phyloP scores from a whole-genome alignment of 2,797 vertebrate genomes.

The Phaenicophaeus curvirostris region DNA sequence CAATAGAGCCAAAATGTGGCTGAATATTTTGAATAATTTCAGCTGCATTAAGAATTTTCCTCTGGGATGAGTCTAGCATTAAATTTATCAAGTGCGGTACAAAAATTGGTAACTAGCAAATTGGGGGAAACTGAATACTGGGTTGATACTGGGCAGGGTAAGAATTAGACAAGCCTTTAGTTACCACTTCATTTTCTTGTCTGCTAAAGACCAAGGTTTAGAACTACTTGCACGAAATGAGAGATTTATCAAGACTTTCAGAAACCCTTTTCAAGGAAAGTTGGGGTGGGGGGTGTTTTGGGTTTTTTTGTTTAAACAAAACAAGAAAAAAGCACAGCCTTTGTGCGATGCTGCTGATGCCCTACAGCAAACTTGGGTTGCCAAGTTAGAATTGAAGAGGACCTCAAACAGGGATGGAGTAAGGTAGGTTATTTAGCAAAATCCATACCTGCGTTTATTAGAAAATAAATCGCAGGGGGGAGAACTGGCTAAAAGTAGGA shows the following conservation, averaged over 20 bases:
- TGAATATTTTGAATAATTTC: neutral
- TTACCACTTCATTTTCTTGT: neutral
- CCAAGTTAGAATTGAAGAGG: neutral
- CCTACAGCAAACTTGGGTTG: neutral
- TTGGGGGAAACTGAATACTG: neutral
- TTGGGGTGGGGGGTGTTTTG: rapidly evolving
- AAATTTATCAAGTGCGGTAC: neutral
- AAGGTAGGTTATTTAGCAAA: neutral
- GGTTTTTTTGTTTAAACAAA: neutral
- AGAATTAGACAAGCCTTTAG: neutral
- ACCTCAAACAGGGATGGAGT: neutral
- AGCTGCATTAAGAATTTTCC: neutral
- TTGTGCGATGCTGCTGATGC: neutral
- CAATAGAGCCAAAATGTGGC: neutral
- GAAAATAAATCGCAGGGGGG: neutral
- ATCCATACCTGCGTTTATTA: neutral
- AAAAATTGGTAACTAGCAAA: neutral
- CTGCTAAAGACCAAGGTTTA: neutral
- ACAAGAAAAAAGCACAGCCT: neutral
- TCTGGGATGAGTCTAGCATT: neutral
- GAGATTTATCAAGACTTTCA: neutral
- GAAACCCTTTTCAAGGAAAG: neutral
- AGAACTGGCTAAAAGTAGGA: neutral
- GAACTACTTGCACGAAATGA: neutral
- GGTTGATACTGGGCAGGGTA: rapidly evolving